Evolutionary conservation across 2,797 vertebrate genomes (phyloP), one percentile per base, ranked within the genome.

Genomic region (Rhodeus uyekii): DNA sequence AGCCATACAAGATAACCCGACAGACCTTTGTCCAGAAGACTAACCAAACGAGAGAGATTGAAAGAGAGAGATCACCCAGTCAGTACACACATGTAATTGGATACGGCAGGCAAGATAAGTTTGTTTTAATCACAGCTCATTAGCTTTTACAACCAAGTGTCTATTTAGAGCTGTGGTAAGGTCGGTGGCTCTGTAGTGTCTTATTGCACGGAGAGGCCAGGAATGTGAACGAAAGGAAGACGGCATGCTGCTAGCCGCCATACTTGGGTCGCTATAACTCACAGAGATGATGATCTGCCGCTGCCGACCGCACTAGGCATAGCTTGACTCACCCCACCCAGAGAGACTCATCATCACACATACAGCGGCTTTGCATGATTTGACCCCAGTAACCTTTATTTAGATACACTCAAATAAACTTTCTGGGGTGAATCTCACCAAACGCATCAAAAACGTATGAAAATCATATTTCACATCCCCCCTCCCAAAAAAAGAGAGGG

Each of bases 111-210:
- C 76, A 64, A 68, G 84, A 87, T 84, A 76, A 64, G 85, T 61
- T 74, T 80, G 84, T 79, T 86, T 85, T 88, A 87, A 88, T 88
- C 85, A 81, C 75, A 76, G 67, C 80, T 81, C 85, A 85, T 89
- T 87, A 78, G 78, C 63, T 83, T 85, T 88, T 81, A 80, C 67
- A 83, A 60, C 84, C 46, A 64, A 55, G 65, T 65, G 63, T 75
- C 69, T 86, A 82, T 88, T 81, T 83, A 81, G 84, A 65, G 67
- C 61, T 73, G 83, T 60, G 84, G 80, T 53, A 42, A 71, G 65
- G 84, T 82, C 85, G 19, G 73, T 91, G 63, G 84, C 91, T 91
- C 65, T 75, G 32, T 44, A 89, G 86, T 90, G 91, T 90, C 91
- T 80, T 91, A 46, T 27, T 88, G 88, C 89, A 92, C 87, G 84